Percentiles rank a stretch among this genome's conserved stretches.
phyloP scores from a whole-genome alignment of 2,888 invertebrate species.

The Clanis bilineata region DNA sequence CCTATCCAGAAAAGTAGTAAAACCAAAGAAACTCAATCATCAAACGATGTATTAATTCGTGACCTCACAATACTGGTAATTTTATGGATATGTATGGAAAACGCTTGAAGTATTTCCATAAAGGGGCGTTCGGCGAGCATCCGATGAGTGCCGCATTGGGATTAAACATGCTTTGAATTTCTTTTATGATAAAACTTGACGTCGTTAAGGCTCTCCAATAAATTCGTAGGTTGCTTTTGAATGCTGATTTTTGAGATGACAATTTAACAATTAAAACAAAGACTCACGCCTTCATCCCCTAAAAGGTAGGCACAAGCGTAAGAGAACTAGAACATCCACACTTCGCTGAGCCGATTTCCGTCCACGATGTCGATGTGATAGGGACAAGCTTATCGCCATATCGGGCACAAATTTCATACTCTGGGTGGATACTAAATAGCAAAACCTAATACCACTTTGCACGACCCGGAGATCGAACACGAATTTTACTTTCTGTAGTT shows the following conservation, averaged over 20 bases:
- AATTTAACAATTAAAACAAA: neutral
- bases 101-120: conserved; percentile 7
- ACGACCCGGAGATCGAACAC: too few species aligned
- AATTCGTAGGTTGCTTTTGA: neutral
- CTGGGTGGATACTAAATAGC: too few species aligned
- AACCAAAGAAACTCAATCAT: neutral
- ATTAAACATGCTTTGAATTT: conserved; percentile 8
- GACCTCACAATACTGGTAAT: neutral
- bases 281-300: too few species aligned
- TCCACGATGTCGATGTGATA: too few species aligned
- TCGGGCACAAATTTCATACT: too few species aligned
- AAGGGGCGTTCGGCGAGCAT: neutral
- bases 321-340: too few species aligned
- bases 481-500: too few species aligned
- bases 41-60: neutral
- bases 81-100: neutral
- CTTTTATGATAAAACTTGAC: conserved; percentile 5
- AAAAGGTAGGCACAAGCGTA: too few species aligned
- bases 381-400: too few species aligned
- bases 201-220: neutral
- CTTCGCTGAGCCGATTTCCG: too few species aligned
- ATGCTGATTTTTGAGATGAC: neutral
- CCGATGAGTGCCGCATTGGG: conserved; percentile 1
- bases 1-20: too few species aligned
- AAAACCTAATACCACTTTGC: too few species aligned